Percentiles rank a stretch among this genome's conserved stretches.
These are phyloP conservation scores for Falco concolor DNA, from an alignment of 2,797 vertebrate genomes.

Conservation along the genomic window DNA sequence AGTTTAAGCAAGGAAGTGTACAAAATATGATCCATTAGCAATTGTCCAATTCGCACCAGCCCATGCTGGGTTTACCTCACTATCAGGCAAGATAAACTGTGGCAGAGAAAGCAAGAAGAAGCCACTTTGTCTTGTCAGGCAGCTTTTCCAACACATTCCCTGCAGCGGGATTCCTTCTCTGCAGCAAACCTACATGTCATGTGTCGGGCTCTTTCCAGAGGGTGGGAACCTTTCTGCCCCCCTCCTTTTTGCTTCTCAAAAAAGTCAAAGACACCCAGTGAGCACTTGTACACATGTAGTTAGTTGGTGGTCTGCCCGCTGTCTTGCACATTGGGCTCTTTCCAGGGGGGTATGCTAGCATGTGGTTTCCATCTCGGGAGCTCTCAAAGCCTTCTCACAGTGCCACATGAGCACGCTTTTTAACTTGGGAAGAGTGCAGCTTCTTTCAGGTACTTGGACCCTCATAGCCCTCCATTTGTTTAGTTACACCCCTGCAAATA, in stretches of 20 bases:
- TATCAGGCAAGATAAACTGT: neutral
- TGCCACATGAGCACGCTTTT: neutral
- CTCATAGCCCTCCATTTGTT: neutral
- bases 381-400: slow-evolving; percentile 1
- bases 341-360: neutral
- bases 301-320: slow-evolving; percentile 42
- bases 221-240: slow-evolving; percentile 12
- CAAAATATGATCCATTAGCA: neutral
- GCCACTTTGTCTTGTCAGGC: neutral
- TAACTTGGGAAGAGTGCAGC: neutral
- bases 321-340: neutral
- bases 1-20: neutral
- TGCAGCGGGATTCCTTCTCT: neutral
- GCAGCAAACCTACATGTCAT: neutral
- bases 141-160: neutral
- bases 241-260: neutral
- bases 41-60: neutral
- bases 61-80: neutral
- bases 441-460: neutral
- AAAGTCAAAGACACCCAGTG: neutral
- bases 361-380: slow-evolving; percentile 1
- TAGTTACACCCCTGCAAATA: neutral
- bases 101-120: neutral
- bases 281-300: slow-evolving; percentile 8
- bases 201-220: neutral